A percentile compares a stretch with the other conserved stretches of the same genome.
Conservation (phyloP, 2,113 vertebrate species). For the Melanostigma gelatinosum region DNA sequence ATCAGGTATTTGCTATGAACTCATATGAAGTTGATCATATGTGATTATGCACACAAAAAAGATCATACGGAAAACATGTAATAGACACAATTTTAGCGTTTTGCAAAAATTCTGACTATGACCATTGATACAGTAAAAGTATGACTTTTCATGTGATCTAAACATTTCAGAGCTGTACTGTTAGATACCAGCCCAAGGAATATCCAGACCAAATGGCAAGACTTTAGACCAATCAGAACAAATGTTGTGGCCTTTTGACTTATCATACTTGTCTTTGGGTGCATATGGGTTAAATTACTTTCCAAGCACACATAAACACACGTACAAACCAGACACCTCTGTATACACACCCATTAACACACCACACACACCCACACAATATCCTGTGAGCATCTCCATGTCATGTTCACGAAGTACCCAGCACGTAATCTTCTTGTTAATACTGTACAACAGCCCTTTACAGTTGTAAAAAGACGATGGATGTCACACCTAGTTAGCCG, state of each 20-base stretch:
- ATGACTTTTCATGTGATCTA: background rate
- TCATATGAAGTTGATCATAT: too few species aligned
- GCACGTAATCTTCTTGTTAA: constrained; percentile 23
- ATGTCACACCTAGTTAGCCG: constrained; percentile 40
- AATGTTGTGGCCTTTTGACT: background rate
- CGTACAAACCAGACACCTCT: background rate
- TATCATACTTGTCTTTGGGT: background rate
- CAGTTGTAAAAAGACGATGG: constrained; percentile 1
- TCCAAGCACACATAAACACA: background rate
- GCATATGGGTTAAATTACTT: background rate
- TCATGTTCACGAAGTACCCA: constrained; percentile 16
- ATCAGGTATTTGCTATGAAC: too few species aligned
- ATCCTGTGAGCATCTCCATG: constrained; percentile 5
- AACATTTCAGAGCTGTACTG: background rate
- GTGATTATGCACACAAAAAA: background rate
- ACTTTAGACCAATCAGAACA: background rate
- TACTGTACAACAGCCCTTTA: constrained; percentile 24
- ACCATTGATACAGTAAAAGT: background rate
- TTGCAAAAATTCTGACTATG: background rate
- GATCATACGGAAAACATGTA: too few species aligned
- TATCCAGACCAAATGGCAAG: background rate
- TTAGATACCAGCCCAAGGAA: background rate
- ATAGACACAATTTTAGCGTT: background rate
- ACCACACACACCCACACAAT: background rate
- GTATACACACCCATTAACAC: background rate